These are phyloP conservation scores for Lerema accius DNA, from an alignment of 1,140 invertebrate genomes.

Conservation along the genomic window DNA sequence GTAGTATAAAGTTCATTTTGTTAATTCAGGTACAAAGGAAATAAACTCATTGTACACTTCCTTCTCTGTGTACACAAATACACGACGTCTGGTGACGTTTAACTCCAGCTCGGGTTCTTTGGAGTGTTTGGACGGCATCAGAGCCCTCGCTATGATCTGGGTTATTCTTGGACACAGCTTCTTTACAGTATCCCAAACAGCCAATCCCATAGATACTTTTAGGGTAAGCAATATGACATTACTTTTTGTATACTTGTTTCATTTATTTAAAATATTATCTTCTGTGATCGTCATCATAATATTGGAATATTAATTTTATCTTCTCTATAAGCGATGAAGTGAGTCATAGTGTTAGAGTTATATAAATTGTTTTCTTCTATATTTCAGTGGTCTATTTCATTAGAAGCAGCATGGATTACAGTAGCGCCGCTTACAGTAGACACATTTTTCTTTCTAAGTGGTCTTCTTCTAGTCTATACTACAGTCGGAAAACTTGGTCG, in stretches of 20 bases:
- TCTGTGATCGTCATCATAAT: too few relatives aligned
- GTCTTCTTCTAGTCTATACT: constrained; percentile 84
- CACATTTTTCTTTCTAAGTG: constrained; percentile 84
- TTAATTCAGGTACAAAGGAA: constrained; percentile 40
- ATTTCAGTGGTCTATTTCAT: constrained; percentile 28
- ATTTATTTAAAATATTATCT: too few relatives aligned
- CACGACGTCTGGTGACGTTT: constrained; percentile 51
- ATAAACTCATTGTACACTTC: constrained; percentile 31
- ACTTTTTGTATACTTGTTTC: too few relatives aligned
- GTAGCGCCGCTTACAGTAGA: constrained; percentile 78
- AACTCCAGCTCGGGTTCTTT: constrained; percentile 49
- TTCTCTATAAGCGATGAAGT: too few relatives aligned
- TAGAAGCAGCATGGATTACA: constrained; percentile 55
- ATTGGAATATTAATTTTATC: too few relatives aligned
- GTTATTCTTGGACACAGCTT: constrained; percentile 86
- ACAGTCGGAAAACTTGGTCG: constrained; percentile 73
- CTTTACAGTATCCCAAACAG: constrained; percentile 43
- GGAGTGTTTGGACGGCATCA: constrained; percentile 82
- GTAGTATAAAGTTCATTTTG: too few relatives aligned
- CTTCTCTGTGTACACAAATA: constrained; percentile 69
- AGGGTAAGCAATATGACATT: constrained; percentile 32
- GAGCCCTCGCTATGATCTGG: constrained; percentile 87
- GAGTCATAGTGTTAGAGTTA: too few relatives aligned
- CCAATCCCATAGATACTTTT: constrained; percentile 57
- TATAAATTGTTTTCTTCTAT: neutral